Evolutionary conservation across 2,888 invertebrate genomes (phyloP), one percentile per base, ranked within the genome.

Genomic region (Ennomos erosarius): DNA sequence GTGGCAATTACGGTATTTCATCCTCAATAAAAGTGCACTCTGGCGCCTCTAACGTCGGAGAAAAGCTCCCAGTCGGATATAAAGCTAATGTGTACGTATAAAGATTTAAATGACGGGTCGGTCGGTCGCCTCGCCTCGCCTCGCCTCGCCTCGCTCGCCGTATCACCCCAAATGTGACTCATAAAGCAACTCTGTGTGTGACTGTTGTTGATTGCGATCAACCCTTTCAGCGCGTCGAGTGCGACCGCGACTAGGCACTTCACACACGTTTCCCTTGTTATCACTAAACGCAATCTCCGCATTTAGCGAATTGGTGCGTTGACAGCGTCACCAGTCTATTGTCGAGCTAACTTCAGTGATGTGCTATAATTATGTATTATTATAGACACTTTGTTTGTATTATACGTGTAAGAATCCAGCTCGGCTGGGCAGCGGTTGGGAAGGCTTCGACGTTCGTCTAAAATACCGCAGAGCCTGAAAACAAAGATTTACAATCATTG

Each of bases 21-120:
- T 87, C 85, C 85, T 81, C 87, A 85, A 88, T 89, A 89, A 89
- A 89, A 90, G 84, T 90, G 90, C 90, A 90, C 90, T 88, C 84
- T 78, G 84, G 81, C 84, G 82, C 78, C 84, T 79, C 82, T 78
- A 82, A 81, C 79, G 77, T 75, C 76, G 78, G 78, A 81, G 84
- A 82, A 69, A 84, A 84, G 81, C 85, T 85, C 84, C 84, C 82
- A 71, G 81, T 70, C 71, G 84, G 75, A 86, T 85, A 87, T 89
- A 89, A 88, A 89, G 83, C 87, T 90, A 88, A 90, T 88, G 87
- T 85, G 84, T 78, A 86, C 84, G 77, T 87, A 88, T 88, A 88
- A 88, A 88, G 84, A 90, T 88, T 90, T 85, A 85, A 88, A 88
- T 87, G 85, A 80, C 80, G 83, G 75, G 70, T 75, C 75, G 64